phyloP scores from a whole-genome alignment of 1,140 invertebrate genomes.

The Diploscapter pachys region DNA sequence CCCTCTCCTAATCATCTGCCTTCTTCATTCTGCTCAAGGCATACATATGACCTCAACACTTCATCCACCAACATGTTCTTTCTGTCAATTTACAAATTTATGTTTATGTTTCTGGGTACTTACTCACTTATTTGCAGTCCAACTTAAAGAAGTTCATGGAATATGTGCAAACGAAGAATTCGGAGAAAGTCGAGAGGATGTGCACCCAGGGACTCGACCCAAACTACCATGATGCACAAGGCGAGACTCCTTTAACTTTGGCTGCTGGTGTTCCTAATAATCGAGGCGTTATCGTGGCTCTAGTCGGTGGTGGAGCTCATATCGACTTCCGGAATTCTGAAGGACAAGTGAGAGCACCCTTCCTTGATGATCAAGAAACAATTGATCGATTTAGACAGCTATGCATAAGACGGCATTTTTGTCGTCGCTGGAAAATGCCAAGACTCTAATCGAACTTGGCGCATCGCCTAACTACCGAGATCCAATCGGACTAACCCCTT shows the following conservation, averaged over 20 bases:
- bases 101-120: no score
- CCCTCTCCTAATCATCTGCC: no score
- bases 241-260: slow-evolving; percentile 60
- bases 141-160: slow-evolving; percentile 89
- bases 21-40: no score
- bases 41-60: no score
- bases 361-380: not conserved
- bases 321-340: slow-evolving; percentile 93
- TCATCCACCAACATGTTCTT: no score
- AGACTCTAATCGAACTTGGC: slow-evolving; percentile 82
- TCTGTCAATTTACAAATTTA: no score
- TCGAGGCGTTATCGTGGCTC: slow-evolving; percentile 79
- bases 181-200: slow-evolving; percentile 92
- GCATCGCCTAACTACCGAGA: slow-evolving; percentile 96
- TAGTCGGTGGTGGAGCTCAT: slow-evolving; percentile 95
- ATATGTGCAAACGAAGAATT: slow-evolving; percentile 81
- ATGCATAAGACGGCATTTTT: slow-evolving; percentile 59
- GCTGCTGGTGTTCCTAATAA: slow-evolving; percentile 76
- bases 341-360: slow-evolving; percentile 70
- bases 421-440: slow-evolving; percentile 56
- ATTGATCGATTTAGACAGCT: slow-evolving; percentile 45
- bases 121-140: slow-evolving; percentile 65
- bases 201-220: slow-evolving; percentile 94
- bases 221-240: slow-evolving; percentile 85
- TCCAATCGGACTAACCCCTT: slow-evolving; percentile 80